Percentiles rank a stretch among this genome's conserved stretches.
Evolutionary conservation across 2,888 invertebrate genomes (phyloP).

Genomic region (Brenthis daphne): DNA sequence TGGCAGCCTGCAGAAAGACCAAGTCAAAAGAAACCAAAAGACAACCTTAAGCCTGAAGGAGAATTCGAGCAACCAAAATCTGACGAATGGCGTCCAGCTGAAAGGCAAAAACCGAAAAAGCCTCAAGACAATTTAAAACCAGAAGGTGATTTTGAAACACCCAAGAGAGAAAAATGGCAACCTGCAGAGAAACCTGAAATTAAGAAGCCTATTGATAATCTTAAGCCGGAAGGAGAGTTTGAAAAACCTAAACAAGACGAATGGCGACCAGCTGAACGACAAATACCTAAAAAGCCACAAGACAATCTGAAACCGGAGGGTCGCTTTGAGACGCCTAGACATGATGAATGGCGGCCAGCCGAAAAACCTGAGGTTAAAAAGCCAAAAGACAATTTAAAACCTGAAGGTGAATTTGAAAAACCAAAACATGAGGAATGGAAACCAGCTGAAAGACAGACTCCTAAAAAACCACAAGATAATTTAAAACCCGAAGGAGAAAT

Average conservation of each 20-base stretch:
- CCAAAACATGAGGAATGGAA: conserved; percentile 59
- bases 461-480: conserved; percentile 74
- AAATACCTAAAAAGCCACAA: conserved; percentile 57
- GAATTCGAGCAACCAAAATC: conserved; percentile 65
- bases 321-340: conserved; percentile 68
- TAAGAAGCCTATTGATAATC: conserved; percentile 65
- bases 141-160: conserved; percentile 78
- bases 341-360: conserved; percentile 61
- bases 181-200: conserved; percentile 54
- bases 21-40: conserved; percentile 66
- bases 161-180: conserved; percentile 53
- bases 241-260: conserved; percentile 65
- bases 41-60: conserved; percentile 82
- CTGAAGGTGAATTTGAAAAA: conserved; percentile 77
- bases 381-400: conserved; percentile 71
- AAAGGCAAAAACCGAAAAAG: conserved; percentile 59
- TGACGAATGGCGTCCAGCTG: conserved; percentile 64
- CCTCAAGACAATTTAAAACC: conserved; percentile 82
- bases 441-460: conserved; percentile 67
- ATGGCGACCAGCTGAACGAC: conserved; percentile 72
- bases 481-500: conserved; percentile 81
- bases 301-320: conserved; percentile 73
- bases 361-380: conserved; percentile 53
- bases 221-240: conserved; percentile 79
- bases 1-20: conserved; percentile 65